phyloP scores from a whole-genome alignment of 2,113 vertebrate genomes.

The Dendropsophus ebraccatus region DNA sequence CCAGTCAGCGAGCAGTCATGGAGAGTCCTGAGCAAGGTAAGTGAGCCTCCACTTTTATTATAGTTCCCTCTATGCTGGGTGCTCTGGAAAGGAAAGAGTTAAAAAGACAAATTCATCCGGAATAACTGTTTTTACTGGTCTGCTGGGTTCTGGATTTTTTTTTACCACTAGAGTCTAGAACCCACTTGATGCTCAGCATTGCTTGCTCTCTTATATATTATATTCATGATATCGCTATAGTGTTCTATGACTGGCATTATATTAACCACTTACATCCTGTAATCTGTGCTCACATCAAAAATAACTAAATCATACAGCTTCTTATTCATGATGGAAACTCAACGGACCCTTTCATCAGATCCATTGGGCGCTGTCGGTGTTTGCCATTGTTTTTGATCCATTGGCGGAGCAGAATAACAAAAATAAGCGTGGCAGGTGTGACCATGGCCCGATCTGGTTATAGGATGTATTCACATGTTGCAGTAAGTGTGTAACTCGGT shows the following conservation, averaged over 20 bases:
- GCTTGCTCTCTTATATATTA: background rate
- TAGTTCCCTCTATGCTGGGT: too few relatives aligned
- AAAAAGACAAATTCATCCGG: background rate
- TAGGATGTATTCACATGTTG: too few relatives aligned
- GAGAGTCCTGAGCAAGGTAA: conserved; percentile 42
- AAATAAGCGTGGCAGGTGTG: too few relatives aligned
- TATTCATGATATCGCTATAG: background rate
- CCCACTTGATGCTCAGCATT: background rate
- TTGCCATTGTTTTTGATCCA: too few relatives aligned
- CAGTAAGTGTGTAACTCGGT: too few relatives aligned
- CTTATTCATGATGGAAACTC: too few relatives aligned
- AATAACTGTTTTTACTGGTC: background rate
- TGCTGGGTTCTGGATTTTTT: background rate
- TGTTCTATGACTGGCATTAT: background rate
- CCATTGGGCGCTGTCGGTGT: background rate
- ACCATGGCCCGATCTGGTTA: too few relatives aligned
- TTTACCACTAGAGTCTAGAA: too few relatives aligned
- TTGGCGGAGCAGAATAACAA: too few relatives aligned
- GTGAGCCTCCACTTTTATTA: background rate
- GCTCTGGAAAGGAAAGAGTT: background rate
- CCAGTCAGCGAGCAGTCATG: conserved; percentile 4
- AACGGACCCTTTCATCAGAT: too few relatives aligned
- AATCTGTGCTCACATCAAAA: background rate
- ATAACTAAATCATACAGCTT: too few relatives aligned
- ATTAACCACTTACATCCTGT: background rate